phyloP scores from a whole-genome alignment of 2,113 vertebrate species.

The Eurystomus gularis region DNA sequence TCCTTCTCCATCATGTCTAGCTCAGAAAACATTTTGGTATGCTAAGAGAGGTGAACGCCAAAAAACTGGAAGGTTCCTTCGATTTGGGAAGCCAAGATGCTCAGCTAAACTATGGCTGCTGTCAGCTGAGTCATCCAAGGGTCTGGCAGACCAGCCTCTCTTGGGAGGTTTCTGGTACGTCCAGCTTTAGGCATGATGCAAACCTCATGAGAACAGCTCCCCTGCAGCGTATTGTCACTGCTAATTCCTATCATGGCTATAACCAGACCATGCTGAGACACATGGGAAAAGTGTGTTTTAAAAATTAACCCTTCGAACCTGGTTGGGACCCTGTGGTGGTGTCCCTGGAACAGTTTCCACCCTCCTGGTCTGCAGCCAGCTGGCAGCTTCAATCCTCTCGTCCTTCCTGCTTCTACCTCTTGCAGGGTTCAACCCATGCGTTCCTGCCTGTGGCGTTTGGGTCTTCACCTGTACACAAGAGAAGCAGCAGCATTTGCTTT shows the following conservation, averaged over 20 bases:
- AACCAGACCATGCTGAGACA: background rate
- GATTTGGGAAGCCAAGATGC: background rate
- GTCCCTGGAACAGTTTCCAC: background rate
- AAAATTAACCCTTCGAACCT: background rate
- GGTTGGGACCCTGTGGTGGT: background rate
- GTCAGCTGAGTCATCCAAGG: fast-evolving
- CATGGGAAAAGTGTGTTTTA: fast-evolving
- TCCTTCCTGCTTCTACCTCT: background rate
- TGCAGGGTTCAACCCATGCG: background rate
- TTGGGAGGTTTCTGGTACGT: fast-evolving
- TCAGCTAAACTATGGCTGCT: background rate
- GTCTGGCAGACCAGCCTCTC: background rate
- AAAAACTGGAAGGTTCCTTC: background rate
- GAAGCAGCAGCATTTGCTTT: background rate
- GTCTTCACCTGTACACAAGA: constrained; percentile 43
- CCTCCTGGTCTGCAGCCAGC: background rate
- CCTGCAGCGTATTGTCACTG: background rate
- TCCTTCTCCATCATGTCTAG: too few relatives aligned
- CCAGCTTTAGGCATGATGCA: background rate
- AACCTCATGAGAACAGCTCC: background rate
- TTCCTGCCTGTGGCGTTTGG: background rate
- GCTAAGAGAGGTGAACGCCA: background rate
- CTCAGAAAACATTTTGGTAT: background rate
- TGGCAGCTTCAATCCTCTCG: fast-evolving
- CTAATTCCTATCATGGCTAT: background rate